Evolutionary conservation across 2,888 invertebrate genomes (phyloP).

Genomic region (Anorthoa munda): DNA sequence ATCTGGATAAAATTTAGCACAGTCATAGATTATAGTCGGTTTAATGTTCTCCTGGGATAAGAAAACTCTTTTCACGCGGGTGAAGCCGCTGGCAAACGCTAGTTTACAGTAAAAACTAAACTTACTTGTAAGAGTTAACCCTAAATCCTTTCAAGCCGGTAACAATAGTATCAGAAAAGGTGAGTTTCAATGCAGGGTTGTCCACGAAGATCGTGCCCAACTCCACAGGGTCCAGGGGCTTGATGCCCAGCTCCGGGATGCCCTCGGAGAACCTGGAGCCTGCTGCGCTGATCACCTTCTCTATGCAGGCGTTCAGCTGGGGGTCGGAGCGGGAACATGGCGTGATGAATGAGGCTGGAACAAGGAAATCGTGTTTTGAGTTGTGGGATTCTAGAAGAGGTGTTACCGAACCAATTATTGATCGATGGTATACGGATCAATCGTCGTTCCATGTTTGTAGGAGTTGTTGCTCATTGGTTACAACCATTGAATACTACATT

Average conservation of each 20-base stretch:
- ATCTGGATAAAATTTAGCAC: too few species aligned
- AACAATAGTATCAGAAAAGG: constrained; percentile 86
- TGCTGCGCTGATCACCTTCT: constrained; percentile 76
- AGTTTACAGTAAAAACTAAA: constrained; percentile 12
- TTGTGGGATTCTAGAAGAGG: neutral
- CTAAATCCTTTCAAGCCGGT: constrained; percentile 83
- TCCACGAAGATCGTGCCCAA: constrained; percentile 86
- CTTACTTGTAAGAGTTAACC: constrained; percentile 86
- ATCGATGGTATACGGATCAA: too few species aligned
- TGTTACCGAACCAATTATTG: too few species aligned
- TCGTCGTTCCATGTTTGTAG: too few species aligned
- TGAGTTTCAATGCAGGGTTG: constrained; percentile 85
- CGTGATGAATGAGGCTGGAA: constrained; percentile 86
- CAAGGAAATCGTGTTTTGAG: neutral
- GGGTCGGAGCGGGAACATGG: constrained; percentile 87
- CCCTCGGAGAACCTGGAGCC: constrained; percentile 84
- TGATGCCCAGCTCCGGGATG: constrained; percentile 87
- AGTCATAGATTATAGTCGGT: too few species aligned
- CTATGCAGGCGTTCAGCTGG: constrained; percentile 82
- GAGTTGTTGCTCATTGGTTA: too few species aligned
- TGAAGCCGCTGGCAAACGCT: too few species aligned
- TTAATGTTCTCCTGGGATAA: too few species aligned
- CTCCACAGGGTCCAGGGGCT: constrained; percentile 86
- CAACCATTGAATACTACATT: neutral
- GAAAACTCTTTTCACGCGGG: too few species aligned